Conservation (phyloP, 2,113 vertebrate species). For the Ursus arctos region DNA sequence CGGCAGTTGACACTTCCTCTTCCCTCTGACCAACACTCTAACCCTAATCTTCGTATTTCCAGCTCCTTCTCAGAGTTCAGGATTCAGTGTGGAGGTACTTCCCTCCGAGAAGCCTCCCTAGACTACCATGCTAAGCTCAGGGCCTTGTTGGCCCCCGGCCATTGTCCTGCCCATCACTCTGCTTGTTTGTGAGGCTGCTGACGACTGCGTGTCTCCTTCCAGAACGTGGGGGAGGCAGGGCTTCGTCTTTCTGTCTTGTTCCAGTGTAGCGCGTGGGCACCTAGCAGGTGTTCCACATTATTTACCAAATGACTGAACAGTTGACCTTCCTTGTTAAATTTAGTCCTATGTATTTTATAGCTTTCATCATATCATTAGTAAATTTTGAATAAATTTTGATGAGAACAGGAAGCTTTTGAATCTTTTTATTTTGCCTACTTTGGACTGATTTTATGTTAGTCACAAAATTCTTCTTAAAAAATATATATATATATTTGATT, state of each 20-base stretch:
- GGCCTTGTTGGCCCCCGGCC: neutral
- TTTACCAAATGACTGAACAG: neutral
- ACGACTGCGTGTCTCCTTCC: neutral
- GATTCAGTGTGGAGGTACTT: no score
- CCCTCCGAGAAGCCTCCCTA: neutral
- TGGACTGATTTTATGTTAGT: neutral
- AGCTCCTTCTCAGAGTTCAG: neutral
- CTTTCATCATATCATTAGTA: neutral
- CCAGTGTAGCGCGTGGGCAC: accelerated
- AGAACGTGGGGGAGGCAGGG: neutral
- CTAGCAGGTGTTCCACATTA: neutral
- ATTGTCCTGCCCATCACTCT: neutral
- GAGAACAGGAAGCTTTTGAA: neutral
- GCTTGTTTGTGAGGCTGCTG: neutral
- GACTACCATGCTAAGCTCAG: no score
- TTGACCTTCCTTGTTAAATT: neutral
- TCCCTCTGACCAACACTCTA: neutral
- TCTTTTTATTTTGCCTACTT: neutral
- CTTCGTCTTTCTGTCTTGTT: neutral
- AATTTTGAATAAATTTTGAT: neutral
- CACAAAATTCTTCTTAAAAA: neutral
- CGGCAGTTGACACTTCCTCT: neutral
- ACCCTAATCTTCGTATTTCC: neutral
- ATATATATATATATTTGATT: neutral
- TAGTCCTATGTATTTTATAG: neutral